A percentile compares a stretch with the other conserved stretches of the same genome.
Evolutionary conservation across 1,140 invertebrate genomes (phyloP).

Genomic region (Streblospio benedicti): DNA sequence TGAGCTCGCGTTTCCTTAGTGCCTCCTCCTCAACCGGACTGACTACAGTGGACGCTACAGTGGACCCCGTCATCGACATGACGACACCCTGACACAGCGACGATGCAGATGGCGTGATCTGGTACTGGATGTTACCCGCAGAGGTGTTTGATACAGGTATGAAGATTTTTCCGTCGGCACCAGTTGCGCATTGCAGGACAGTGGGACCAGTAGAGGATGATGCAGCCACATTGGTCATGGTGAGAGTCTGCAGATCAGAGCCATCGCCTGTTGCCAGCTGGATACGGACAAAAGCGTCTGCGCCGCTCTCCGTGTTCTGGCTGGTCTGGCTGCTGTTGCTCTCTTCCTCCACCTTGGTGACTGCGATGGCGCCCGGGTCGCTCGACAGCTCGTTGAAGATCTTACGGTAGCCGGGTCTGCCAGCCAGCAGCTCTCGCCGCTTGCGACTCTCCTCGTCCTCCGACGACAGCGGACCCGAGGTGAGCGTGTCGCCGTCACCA

Average conservation of each 20-base stretch:
- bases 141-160: conserved; percentile 57
- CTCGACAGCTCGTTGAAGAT: conserved; percentile 81
- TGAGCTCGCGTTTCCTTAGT: conserved; percentile 82
- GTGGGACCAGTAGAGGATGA: conserved; percentile 57
- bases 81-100: conserved; percentile 48
- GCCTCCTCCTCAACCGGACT: too few species aligned
- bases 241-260: conserved; percentile 73
- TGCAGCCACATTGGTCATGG: conserved; percentile 68
- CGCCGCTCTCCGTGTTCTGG: conserved; percentile 29
- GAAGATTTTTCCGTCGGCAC: conserved; percentile 81
- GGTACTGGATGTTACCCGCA: conserved; percentile 48
- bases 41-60: too few species aligned
- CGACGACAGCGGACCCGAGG: too few species aligned
- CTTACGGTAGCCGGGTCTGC: conserved; percentile 84
- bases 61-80: conserved; percentile 39
- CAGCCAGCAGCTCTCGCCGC: conserved; percentile 78
- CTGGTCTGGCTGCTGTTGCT: conserved; percentile 34
- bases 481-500: too few species aligned
- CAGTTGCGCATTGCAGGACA: conserved; percentile 81
- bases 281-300: too few species aligned
- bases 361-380: conserved; percentile 33
- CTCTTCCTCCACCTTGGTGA: conserved; percentile 43
- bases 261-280: too few species aligned
- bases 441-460: conserved; percentile 58
- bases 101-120: conserved; percentile 43